phyloP scores from a whole-genome alignment of 2,113 vertebrate species.

The Phocoena phocoena region DNA sequence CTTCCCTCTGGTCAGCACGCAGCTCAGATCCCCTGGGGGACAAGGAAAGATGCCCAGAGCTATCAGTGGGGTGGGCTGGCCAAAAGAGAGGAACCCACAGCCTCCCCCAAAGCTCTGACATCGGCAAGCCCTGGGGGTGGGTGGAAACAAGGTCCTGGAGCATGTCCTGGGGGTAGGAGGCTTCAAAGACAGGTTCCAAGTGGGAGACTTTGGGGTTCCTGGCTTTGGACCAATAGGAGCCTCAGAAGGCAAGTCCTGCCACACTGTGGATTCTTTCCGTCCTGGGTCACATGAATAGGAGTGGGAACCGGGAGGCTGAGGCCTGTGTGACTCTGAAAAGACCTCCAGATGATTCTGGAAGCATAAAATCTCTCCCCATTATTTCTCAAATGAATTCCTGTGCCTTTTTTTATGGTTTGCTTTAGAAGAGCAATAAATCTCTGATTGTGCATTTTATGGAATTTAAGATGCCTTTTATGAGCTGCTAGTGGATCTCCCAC shows the following conservation, averaged over 20 bases:
- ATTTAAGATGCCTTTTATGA: constrained; percentile 77
- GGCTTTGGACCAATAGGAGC: background rate
- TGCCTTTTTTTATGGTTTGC: constrained; percentile 71
- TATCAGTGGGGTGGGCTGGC: too few relatives aligned
- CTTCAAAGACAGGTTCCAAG: background rate
- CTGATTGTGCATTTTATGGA: constrained; percentile 66
- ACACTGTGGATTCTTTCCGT: fast-evolving
- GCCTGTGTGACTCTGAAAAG: background rate
- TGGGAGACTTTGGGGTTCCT: background rate
- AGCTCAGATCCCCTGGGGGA: background rate
- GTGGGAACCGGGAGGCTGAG: background rate
- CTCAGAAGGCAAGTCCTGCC: background rate
- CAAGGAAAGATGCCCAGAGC: background rate
- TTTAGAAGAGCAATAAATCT: constrained; percentile 76
- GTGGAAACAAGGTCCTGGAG: background rate
- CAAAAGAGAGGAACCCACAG: background rate
- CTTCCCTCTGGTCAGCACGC: background rate
- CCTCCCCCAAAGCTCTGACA: background rate
- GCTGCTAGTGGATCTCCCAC: constrained; percentile 74
- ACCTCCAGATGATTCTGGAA: constrained; percentile 48
- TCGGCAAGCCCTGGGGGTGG: fast-evolving
- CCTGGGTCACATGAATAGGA: background rate
- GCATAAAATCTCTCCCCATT: constrained; percentile 70
- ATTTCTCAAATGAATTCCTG: constrained; percentile 72
- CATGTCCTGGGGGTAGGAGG: background rate